Evolutionary conservation across 2,113 vertebrate species (phyloP), one percentile per base, ranked within the genome.

Genomic region (Alectura lathami): DNA sequence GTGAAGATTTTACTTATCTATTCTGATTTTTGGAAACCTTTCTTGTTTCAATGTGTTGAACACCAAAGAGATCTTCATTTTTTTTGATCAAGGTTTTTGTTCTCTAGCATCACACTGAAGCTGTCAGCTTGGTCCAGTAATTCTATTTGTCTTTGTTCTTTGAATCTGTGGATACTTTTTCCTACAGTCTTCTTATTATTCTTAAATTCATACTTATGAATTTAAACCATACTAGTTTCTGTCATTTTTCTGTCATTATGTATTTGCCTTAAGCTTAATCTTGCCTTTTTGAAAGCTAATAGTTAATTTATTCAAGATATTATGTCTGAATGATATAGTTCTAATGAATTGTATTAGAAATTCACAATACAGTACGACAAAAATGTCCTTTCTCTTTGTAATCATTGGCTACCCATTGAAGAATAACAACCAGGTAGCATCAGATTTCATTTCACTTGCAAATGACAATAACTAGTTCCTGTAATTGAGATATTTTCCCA

Each of bases 61-160:
- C 1, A 11, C 30, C 6, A 70, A 1, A 0, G 66, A n/a, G 3
- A 1, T 0, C 3, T 32, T 42, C 11, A 6, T 15, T 32, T 48
- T 83, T 83, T 54, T 60, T 47, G 0, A 8, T 51, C 11, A 26
- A 24, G 50, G 50, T 13, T 7, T 59, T 45, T 66, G 36, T 60
- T 77, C 67, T 36, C 23, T 72, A 1, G 18, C 64, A 48, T 17
- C 13, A n/a, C 59, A 36, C 9, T 45, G 57, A 86, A 51, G 20
- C 8, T 40, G 54, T 63, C 47, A 75, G 1, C 9, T 83, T 75
- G 17, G 8, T 83, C 8, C 60, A 29, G 23, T 57, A 30, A 45
- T 76, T 3, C 23, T 63, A 2, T 78, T 83, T 74, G 13, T 63
- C 42, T 59, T 91, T 79, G 16, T 57, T 48, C 47, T 53, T 53